Percentiles rank a stretch among this genome's conserved stretches.
These are phyloP conservation scores for Channallabes apus DNA, from an alignment of 2,797 vertebrate genomes.

Conservation along the genomic window DNA sequence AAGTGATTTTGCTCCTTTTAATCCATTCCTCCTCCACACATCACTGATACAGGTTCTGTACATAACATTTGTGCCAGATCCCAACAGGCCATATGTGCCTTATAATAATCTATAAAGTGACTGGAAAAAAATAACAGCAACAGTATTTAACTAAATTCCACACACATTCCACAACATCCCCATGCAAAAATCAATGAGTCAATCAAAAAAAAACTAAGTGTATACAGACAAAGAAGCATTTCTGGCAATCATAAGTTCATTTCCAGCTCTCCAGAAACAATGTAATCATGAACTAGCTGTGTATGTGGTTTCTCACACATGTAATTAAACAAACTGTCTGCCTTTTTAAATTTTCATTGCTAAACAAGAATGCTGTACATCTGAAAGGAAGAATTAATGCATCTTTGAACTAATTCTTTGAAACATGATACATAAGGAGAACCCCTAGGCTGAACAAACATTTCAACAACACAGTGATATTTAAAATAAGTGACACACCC, in stretches of 20 bases:
- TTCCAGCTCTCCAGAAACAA: not conserved
- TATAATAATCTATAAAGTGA: too few relatives aligned
- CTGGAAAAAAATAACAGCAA: not conserved
- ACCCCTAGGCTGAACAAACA: not conserved
- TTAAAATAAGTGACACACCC: slow-evolving; percentile 6
- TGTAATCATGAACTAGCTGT: not conserved
- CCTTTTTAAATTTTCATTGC: not conserved
- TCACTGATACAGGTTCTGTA: not conserved
- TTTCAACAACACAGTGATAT: not conserved
- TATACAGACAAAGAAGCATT: not conserved
- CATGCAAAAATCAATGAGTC: not conserved
- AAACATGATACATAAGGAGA: not conserved
- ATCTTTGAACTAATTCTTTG: not conserved
- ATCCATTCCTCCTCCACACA: too few relatives aligned
- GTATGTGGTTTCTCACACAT: not conserved
- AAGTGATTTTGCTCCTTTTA: not conserved
- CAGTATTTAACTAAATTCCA: not conserved
- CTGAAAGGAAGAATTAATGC: not conserved
- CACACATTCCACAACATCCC: not conserved
- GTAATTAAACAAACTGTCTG: not conserved
- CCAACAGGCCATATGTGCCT: too few relatives aligned
- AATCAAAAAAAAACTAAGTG: not conserved
- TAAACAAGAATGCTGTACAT: not conserved
- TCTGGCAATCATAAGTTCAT: not conserved
- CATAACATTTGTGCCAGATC: not conserved